Base-by-base conservation (phyloP, 2,797 vertebrate species). In the Danio kyathit region DNA sequence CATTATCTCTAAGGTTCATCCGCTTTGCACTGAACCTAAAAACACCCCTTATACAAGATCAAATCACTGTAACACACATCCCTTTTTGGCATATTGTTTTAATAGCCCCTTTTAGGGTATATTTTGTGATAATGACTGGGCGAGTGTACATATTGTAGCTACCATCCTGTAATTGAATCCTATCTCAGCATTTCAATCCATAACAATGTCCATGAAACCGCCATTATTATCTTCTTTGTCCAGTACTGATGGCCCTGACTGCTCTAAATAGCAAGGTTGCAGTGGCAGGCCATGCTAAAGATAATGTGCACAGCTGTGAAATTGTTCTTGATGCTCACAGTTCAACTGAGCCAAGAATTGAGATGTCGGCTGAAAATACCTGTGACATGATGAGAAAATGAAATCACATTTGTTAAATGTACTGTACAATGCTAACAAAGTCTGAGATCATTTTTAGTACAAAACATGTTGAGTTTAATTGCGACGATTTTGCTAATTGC, bases 301-400 rank as follows among this genome's bases (percentile, higher is more conserved):
- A 88, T 88, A 90, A 91, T 67, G 86, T 83, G 86, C 85, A 88
- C 88, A 89, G 87, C 88, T 92, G 88, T 91, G 89, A 91, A 92
- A 92, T 91, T 90, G 87, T 88, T 90, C 91, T 90, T 87, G 79
- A 82, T 79, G 85, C 74, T 73, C 81, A 84, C 38, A 44, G 83
- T 83, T 85, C 72, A 75, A 51, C 9, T 72, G 46, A 63, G 38
- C 79, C 82, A 80, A 84, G 83, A 74, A 79, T 10, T 57, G 6
- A 38, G 12, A 29, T 43, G 52, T 78, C 77, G 60, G 65, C 79
- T 64, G 70, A 51, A 84, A 72, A 77, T 72, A 86, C 80, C 84
- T 82, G 38, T 44, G 69, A 44, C 17, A 61, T 29, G 29, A 12
- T 52, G 12, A 19, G n/a, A 63, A 76, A 70, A 75, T 48, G 21